Conservation (phyloP, 2,113 vertebrate species). For the Baryphthengus martii region DNA sequence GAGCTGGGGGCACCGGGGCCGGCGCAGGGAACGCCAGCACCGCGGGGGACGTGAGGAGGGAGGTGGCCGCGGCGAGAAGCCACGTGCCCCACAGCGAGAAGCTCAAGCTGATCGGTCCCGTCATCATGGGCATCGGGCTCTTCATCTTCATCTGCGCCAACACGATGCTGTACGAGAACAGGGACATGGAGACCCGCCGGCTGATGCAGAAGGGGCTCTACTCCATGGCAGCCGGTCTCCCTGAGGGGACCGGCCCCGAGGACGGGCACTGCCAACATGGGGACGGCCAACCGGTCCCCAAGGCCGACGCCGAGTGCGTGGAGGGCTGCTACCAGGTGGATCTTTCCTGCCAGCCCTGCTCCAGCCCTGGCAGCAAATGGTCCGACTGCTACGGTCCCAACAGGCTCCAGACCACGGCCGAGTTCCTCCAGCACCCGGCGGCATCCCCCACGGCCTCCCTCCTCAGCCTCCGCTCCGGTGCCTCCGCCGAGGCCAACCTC, state of each 20-base stretch:
- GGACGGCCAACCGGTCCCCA: slow-evolving; percentile 43
- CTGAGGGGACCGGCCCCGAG: slow-evolving; percentile 63
- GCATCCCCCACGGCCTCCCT: slow-evolving; percentile 66
- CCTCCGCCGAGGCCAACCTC: slow-evolving; percentile 37
- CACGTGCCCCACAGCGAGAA: slow-evolving; percentile 80
- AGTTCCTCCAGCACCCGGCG: slow-evolving; percentile 70
- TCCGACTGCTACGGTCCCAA: slow-evolving; percentile 52
- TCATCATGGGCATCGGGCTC: slow-evolving; percentile 95
- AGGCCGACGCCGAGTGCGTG: slow-evolving; percentile 61
- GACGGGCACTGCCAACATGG: slow-evolving; percentile 71
- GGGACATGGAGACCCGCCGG: slow-evolving; percentile 89
- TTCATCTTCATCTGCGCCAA: slow-evolving; percentile 98
- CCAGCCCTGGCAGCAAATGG: slow-evolving; percentile 38
- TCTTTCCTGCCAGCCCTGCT: slow-evolving; percentile 56
- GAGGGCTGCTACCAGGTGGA: slow-evolving; percentile 78
- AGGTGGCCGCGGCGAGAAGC: slow-evolving; percentile 54
- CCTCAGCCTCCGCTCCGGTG: slow-evolving; percentile 70
- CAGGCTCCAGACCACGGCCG: slow-evolving; percentile 58
- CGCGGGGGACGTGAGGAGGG: slow-evolving; percentile 63
- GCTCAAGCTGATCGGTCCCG: slow-evolving; percentile 90
- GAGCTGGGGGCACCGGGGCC: background rate
- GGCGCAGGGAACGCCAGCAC: background rate
- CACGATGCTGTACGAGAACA: slow-evolving; percentile 95
- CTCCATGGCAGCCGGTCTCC: slow-evolving; percentile 69
- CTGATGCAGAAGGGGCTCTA: slow-evolving; percentile 86